Base-by-base conservation (phyloP, 2,113 vertebrate species). In the Isichthys henryi region DNA sequence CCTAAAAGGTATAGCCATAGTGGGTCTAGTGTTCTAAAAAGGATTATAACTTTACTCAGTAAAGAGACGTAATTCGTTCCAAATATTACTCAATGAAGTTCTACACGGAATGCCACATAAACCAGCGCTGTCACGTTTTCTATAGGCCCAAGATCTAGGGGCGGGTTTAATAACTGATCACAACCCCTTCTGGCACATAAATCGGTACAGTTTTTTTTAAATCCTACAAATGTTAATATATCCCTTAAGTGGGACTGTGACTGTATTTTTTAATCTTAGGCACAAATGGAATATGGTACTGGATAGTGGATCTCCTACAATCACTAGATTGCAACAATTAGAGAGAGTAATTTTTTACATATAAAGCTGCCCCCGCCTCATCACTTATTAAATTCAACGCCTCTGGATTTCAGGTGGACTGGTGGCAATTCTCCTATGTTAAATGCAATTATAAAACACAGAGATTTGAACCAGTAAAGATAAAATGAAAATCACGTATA, bases 401-500 rank as follows among this genome's bases (percentile, higher is more conserved):
- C 80, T 89, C 77, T 84, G 82, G 1, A 52, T 27, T 46, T 62
- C 45, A 58, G 21, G 39, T 52, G 23, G 31, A 21, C 23, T 43
- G 39, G 21, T 39, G 50, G 43, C 82, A 62, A 39, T 83, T 74
- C 49, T 45, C 35, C 80, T 43, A 23, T 89, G 83, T 62, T 82
- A 48, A 85, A 85, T 62, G 46, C 48, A 62, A 85, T 62, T 84
- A 83, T 74, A 31, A 82, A 89, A 50, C 88, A 85, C 50, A 48
- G 11, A 43, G 15, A 46, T 45, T 31, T 23, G 52, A 84, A 53
- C 74, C n/a, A 66, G 39, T 48, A 15, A n/a, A 21, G 49, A 88
- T 50, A 53, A 89, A 88, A 90, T 89, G 86, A 89, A 91, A 84
- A 88, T 70, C 86, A 91, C 93, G 91, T 90, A 90, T 93, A 95